Base-by-base conservation (phyloP, 2,888 invertebrate species). In the Pollenia griseotomentosa region DNA sequence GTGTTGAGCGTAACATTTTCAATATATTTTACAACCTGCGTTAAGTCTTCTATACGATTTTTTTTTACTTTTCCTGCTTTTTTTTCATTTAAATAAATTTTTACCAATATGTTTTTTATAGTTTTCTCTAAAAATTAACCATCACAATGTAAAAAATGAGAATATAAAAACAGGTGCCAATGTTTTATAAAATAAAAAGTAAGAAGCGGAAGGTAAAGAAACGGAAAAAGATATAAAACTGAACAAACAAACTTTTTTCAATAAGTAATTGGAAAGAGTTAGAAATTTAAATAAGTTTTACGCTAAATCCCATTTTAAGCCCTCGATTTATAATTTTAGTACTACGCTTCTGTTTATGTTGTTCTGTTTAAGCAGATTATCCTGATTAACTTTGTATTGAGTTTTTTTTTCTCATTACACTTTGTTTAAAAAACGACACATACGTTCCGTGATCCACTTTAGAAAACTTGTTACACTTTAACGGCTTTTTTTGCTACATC, bases 71-170 rank as follows among this genome's bases (percentile, higher is more conserved):
- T 73, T n/a, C 4, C 5, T 10, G n/a, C 42, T 61, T 61, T 14
- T 61, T 73, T 59, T 44, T 16, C 57, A 2, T n/a, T 42, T 40
- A 61, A 61, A 61, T 33, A 19, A 14, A 23, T 46, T 46, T 44
- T 57, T 8, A 19, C 0, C 16, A 19, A 7, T 16, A 55, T 57
- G 42, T 44, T 57, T 59, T 73, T 73, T 73, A 55, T 71, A 71
- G 70, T 73, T 73, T 57, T 57, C 57, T 2, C n/a, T 42, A 44
- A 57, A 63, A 73, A 73, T 57, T 59, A 59, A 73, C 71, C 59
- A 42, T 55, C 14, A 44, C 12, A 16, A 12, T 12, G 44, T 23
- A 23, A 44, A 57, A 73, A 44, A 10, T 48, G 10, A 46, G 46
- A 46, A 19, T 23, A 42, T 42, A n/a, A 8, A 14, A 63, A n/a